Evolutionary conservation across 30 jellyfish, hydroid and myxozoan species (phyloP).

Genomic region (Clytia hemisphaerica): DNA sequence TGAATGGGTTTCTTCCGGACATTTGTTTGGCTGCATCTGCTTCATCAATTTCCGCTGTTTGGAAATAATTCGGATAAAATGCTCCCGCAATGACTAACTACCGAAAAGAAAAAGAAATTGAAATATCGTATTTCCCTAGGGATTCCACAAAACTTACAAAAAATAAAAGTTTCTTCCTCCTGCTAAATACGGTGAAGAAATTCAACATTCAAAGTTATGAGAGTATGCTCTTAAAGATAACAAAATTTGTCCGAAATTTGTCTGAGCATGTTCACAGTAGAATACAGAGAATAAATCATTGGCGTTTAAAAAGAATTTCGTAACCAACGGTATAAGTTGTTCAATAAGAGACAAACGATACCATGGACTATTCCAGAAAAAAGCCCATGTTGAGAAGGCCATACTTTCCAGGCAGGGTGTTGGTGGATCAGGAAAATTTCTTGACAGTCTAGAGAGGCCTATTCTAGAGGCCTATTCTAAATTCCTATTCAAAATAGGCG

Average conservation of each 20-base stretch:
- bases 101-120: neutral
- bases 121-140: neutral
- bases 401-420: too few relatives aligned
- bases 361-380: too few relatives aligned
- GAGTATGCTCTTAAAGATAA: neutral
- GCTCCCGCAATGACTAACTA: conserved; percentile 91
- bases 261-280: too few relatives aligned
- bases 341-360: too few relatives aligned
- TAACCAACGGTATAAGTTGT: too few relatives aligned
- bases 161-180: neutral
- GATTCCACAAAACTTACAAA: neutral
- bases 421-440: too few relatives aligned
- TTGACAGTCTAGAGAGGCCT: too few relatives aligned
- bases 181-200: neutral
- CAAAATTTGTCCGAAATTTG: neutral
- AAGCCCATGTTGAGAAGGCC: too few relatives aligned
- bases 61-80: conserved; percentile 70
- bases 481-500: too few relatives aligned
- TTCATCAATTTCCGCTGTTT: conserved; percentile 73
- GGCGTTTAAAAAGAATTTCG: too few relatives aligned
- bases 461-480: too few relatives aligned
- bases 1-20: conserved; percentile 80
- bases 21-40: conserved; percentile 56
- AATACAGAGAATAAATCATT: too few relatives aligned
- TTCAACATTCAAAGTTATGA: neutral